These are phyloP conservation scores for Cebuella pygmaea DNA, from an alignment of 2,797 vertebrate genomes.

Conservation along the genomic window DNA sequence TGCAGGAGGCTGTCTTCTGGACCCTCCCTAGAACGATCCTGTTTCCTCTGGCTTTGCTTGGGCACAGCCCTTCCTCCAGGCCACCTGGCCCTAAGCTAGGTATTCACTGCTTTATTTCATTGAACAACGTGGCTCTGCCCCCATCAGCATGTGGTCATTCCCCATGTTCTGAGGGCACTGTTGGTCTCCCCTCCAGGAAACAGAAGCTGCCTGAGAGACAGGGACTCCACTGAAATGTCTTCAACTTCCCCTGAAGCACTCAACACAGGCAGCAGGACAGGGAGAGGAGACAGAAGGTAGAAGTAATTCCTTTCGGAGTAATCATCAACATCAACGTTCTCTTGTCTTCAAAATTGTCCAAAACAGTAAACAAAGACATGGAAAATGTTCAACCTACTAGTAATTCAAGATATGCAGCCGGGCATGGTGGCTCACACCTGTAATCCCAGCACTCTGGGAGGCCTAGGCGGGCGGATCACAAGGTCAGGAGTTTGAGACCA, in stretches of 20 bases:
- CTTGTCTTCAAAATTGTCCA: background rate
- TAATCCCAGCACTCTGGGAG: no score
- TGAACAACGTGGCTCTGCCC: background rate
- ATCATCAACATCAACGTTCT: background rate
- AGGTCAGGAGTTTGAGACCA: no score
- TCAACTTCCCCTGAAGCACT: background rate
- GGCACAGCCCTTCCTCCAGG: background rate
- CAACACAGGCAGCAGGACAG: background rate
- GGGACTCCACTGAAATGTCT: background rate
- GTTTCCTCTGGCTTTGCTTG: background rate
- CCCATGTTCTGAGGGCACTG: background rate
- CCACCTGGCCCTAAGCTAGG: background rate
- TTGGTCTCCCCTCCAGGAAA: background rate
- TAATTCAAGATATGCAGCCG: background rate
- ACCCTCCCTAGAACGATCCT: background rate
- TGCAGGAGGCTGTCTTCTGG: background rate
- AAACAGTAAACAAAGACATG: background rate
- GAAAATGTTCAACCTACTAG: background rate
- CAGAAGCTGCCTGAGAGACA: background rate
- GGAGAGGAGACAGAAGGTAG: background rate
- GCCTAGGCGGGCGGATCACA: no score
- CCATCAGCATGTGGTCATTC: background rate
- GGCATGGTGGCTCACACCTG: no score
- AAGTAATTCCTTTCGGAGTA: background rate
- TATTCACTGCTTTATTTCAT: no score